Conservation (phyloP, 2,888 invertebrate species). For the Tetheella fluctuosa region DNA sequence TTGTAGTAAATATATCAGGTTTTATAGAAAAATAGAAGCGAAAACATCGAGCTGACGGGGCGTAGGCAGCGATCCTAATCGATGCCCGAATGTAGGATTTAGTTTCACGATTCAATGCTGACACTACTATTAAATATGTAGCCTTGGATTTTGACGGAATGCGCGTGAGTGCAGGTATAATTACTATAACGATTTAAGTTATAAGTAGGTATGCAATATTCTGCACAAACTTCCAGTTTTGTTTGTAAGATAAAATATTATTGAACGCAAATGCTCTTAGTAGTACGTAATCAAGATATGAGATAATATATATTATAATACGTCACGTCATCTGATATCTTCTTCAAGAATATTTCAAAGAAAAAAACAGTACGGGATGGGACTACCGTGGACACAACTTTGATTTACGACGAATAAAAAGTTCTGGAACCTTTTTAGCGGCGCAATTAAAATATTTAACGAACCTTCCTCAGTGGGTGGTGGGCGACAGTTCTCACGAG, state of each 20-base stretch:
- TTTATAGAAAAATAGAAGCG: conserved; percentile 61
- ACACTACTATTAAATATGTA: conserved; percentile 20
- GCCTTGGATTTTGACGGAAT: not conserved
- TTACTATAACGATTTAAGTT: no score
- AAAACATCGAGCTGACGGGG: conserved; percentile 69
- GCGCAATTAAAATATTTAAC: conserved; percentile 82
- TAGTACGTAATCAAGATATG: not conserved
- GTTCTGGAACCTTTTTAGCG: conserved; percentile 75
- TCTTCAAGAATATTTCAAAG: conserved; percentile 27
- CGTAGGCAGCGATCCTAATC: conserved; percentile 77
- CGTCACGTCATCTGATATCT: conserved; percentile 37
- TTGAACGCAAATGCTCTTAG: not conserved
- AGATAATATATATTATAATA: conserved; percentile 27
- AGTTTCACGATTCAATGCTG: conserved; percentile 66
- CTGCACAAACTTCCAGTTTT: no score
- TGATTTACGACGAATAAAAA: conserved; percentile 80
- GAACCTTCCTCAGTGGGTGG: conserved; percentile 79
- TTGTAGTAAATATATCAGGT: conserved; percentile 73
- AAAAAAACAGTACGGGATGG: conserved; percentile 42
- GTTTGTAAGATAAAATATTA: no score
- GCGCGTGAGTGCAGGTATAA: not conserved
- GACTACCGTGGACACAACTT: conserved; percentile 73
- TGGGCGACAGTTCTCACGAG: conserved; percentile 82
- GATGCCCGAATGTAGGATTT: conserved; percentile 58
- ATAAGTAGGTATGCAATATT: no score